These are phyloP conservation scores for Scaptodrosophila latifasciaeformis DNA, from an alignment of 2,888 invertebrate genomes.

Conservation along the genomic window DNA sequence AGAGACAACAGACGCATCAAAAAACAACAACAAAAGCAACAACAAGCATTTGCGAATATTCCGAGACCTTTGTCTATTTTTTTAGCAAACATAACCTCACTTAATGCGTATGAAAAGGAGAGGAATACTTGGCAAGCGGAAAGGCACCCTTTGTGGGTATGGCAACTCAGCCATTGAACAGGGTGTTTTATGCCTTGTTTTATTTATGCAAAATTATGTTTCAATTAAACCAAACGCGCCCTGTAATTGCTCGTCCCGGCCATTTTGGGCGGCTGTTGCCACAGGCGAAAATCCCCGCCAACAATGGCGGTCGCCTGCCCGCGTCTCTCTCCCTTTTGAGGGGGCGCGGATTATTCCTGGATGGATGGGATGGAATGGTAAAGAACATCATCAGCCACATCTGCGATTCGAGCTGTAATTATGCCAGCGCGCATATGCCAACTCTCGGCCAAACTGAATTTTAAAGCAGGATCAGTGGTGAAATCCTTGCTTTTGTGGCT, in stretches of 20 bases:
- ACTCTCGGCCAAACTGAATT: constrained; percentile 47
- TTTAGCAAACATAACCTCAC: constrained; percentile 8
- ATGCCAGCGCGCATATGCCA: constrained; percentile 61
- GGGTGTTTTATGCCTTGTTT: constrained; percentile 69
- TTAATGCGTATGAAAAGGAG: too few species aligned
- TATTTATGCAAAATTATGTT: constrained; percentile 74
- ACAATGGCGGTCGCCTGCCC: not conserved
- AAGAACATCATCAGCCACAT: constrained; percentile 44
- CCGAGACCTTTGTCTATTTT: constrained; percentile 30
- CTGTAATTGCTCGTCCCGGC: constrained; percentile 53
- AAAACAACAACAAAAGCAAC: constrained; percentile 9
- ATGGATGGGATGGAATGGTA: constrained; percentile 11
- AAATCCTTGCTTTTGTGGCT: constrained; percentile 49
- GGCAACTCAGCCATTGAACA: constrained; percentile 30
- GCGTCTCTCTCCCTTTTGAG: too few species aligned
- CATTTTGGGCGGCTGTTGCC: constrained; percentile 38
- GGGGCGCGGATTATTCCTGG: constrained; percentile 22
- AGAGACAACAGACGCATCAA: constrained; percentile 45
- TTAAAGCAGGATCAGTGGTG: constrained; percentile 63
- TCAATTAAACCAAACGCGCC: constrained; percentile 68
- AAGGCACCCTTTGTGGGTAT: constrained; percentile 48
- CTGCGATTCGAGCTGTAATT: constrained; percentile 62
- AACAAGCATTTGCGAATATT: constrained; percentile 30
- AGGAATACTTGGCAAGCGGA: too few species aligned
- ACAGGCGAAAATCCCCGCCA: not conserved